Evolutionary conservation across 1,140 invertebrate species (phyloP).

Genomic region (Hylaeus anthracinus): DNA sequence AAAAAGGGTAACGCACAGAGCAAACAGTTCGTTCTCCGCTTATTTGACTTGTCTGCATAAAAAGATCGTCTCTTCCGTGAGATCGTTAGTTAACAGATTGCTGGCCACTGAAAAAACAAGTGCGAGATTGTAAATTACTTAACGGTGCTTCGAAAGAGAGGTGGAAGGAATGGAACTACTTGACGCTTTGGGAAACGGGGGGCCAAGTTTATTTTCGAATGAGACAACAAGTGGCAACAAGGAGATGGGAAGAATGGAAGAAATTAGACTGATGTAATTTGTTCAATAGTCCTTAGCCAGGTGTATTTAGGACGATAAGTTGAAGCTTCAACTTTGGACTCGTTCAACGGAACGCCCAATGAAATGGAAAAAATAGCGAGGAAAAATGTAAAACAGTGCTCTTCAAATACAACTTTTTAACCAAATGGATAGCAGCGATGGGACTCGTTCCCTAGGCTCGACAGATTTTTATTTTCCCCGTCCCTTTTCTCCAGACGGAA

Average conservation of each 20-base stretch:
- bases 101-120: neutral
- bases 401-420: neutral
- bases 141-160: too few relatives aligned
- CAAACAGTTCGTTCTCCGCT: neutral
- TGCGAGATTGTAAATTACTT: too few relatives aligned
- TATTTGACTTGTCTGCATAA: neutral
- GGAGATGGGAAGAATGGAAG: too few relatives aligned
- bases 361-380: neutral
- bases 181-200: too few relatives aligned
- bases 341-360: neutral
- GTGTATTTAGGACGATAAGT: too few relatives aligned
- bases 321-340: too few relatives aligned
- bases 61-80: neutral
- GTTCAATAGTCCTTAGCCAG: too few relatives aligned
- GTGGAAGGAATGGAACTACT: too few relatives aligned
- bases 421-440: neutral
- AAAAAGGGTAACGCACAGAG: too few relatives aligned
- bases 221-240: too few relatives aligned
- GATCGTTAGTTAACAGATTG: neutral
- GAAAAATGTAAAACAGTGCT: neutral
- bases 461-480: neutral
- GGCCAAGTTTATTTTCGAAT: too few relatives aligned
- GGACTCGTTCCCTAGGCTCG: neutral
- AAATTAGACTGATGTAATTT: too few relatives aligned
- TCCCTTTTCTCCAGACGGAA: neutral